A percentile compares a stretch with the other conserved stretches of the same genome.
Conservation (phyloP, 2,888 invertebrate species). For the Epiblema foenella region DNA sequence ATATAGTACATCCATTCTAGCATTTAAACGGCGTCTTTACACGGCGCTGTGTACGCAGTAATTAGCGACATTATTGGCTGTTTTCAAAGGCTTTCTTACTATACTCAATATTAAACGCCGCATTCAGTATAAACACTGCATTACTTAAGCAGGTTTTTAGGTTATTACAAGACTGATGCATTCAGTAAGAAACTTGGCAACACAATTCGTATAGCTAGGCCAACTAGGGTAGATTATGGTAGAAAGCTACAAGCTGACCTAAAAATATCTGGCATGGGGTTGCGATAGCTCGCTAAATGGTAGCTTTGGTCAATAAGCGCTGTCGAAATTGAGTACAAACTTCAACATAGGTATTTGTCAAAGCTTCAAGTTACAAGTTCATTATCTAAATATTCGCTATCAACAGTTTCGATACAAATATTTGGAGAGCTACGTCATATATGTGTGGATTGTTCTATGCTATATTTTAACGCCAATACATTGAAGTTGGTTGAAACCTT, state of each 20-base stretch:
- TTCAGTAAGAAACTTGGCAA: slow-evolving; percentile 75
- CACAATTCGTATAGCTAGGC: slow-evolving; percentile 62
- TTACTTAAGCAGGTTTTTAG: slow-evolving; percentile 26
- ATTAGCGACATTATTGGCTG: neutral
- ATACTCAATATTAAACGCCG: too few relatives aligned
- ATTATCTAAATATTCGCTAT: slow-evolving; percentile 22
- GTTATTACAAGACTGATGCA: slow-evolving; percentile 64
- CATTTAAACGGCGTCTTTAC: too few relatives aligned
- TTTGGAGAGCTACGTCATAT: neutral
- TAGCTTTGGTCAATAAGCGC: slow-evolving; percentile 34
- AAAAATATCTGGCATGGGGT: slow-evolving; percentile 73
- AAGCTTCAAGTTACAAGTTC: slow-evolving; percentile 12
- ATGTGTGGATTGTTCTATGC: neutral
- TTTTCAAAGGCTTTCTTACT: neutral
- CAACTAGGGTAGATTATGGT: slow-evolving; percentile 75
- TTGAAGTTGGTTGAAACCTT: too few relatives aligned
- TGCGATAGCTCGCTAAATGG: slow-evolving; percentile 28
- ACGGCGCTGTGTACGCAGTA: too few relatives aligned
- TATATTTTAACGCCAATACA: too few relatives aligned
- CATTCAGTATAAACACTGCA: too few relatives aligned
- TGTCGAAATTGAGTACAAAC: slow-evolving; percentile 15
- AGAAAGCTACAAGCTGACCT: slow-evolving; percentile 70
- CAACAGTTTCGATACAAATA: slow-evolving; percentile 28
- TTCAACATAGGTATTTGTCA: slow-evolving; percentile 14
- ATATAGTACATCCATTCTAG: too few relatives aligned